Base-by-base conservation (phyloP, 2,113 vertebrate species). In the Progne subis region DNA sequence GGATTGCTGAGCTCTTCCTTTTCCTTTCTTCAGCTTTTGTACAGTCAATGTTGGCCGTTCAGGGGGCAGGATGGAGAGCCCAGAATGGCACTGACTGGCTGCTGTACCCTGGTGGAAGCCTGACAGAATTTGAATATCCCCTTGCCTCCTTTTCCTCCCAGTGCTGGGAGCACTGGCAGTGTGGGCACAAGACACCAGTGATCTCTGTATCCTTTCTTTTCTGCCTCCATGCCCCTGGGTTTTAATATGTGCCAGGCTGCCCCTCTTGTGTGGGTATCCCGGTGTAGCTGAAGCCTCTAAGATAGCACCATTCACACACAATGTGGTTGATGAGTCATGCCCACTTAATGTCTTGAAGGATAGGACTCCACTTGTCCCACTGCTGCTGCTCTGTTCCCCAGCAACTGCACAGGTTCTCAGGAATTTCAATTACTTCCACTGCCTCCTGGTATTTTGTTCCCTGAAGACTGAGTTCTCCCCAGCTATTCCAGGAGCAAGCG, bases 81-180 rank as follows among this genome's bases (percentile, higher is more conserved):
- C 39, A 39, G 34, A 46, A 46, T 7, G 59, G 41, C 10, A 7
- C 13, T 78, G 18, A 5, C 39, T 82, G 64, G 19, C 28, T 82
- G 34, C 75, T 49, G 11, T 18, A 72, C 12, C 4, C 53, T 84
- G 41, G 26, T 64, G 37, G 41, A 49, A 59, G 13, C 18, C 18
- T 43, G 57, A 64, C 0, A 3, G 32, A 24, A 82, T 52, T 8
- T 85, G 41, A 55, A 18, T n/a, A 34, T 15, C 8, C 21, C 7
- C 23, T 56, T 79, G 15, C 20, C 55, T 85, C n/a, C 20, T 16
- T 0, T 0, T 4, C 26, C 12, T 69, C 17, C 31, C 32, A 6
- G 32, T 23, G 16, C 34, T 49, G 60, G n/a, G 41, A 57, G 14
- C n/a, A 63, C 39, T 39, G 49, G 20, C n/a, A 83, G 41, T 3